Base-by-base conservation (phyloP, 2,888 invertebrate species). In the Mythimna albipuncta region DNA sequence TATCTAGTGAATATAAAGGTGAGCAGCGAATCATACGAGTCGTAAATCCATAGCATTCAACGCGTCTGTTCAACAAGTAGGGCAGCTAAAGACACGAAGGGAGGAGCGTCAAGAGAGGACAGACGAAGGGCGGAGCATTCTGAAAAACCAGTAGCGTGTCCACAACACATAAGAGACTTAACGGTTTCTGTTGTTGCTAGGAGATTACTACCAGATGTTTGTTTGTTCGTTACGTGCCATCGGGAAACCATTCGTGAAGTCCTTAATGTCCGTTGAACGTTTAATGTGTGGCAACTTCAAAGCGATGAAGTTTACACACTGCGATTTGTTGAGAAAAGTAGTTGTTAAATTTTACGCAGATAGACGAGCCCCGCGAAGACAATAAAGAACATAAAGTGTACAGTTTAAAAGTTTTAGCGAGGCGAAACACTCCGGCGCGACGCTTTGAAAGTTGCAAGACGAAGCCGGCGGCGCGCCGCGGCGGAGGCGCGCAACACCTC, bases 331-430 rank as follows among this genome's bases (percentile, higher is more conserved):
- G 85, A 84, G 88, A 88, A 89, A 90, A 91, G 89, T 89, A 86
- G 89, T 91, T 90, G 91, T 92, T 91, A 90, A 93, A 93, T 92
- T 93, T 91, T 89, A 92, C 91, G 89, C 91, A 89, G 90, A 92
- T 90, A 93, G 88, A 91, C 86, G 89, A 91, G 88, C 80, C 88
- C 88, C 88, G 88, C 83, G 91, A 91, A 94, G 93, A 95, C 93
- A 95, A 95, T 95, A 95, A 94, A 94, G 94, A 93, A 94, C 90
- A 91, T 90, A 93, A 94, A 95, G 93, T 93, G 94, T 92, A 91
- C 91, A 93, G 93, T 94, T 95, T 93, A 91, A 95, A 95, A 95
- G 90, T 95, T 94, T 93, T 90, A 88, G 85, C 90, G 87, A 91
- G 85, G 89, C 90, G 92, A 92, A 93, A 93, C 91, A 93, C 91